Conservation (phyloP, 2,888 invertebrate genomes). For the Anarsia innoxiella region DNA sequence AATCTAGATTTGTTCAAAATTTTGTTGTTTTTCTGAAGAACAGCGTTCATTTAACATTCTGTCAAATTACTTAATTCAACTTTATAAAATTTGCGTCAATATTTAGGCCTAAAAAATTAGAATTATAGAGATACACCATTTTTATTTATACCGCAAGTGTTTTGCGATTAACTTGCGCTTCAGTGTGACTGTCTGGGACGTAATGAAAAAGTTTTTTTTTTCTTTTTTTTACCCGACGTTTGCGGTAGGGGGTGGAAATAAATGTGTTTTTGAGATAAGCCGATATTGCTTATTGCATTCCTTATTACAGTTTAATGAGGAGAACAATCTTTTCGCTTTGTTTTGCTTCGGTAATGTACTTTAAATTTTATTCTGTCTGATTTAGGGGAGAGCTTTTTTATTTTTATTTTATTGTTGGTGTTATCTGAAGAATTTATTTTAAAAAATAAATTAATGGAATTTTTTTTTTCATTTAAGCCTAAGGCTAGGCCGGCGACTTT, state of each 20-base stretch:
- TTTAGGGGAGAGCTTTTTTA: too few species aligned
- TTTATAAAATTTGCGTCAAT: neutral
- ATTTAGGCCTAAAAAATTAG: neutral
- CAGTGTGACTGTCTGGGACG: constrained; percentile 15
- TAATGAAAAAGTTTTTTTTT: constrained; percentile 26
- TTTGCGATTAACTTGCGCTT: constrained; percentile 33
- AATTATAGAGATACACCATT: constrained; percentile 2
- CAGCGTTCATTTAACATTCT: too few species aligned
- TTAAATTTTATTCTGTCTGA: too few species aligned
- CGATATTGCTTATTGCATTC: constrained; percentile 8
- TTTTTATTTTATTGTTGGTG: too few species aligned
- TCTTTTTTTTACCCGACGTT: constrained; percentile 3
- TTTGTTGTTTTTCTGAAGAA: neutral
- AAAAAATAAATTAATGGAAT: too few species aligned
- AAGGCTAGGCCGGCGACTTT: too few species aligned
- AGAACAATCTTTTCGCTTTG: too few species aligned
- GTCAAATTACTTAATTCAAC: too few species aligned
- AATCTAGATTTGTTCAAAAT: neutral
- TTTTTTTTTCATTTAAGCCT: too few species aligned
- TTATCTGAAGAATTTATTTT: too few species aligned
- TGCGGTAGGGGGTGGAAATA: constrained; percentile 4
- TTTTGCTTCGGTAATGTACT: too few species aligned
- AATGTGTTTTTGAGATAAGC: constrained; percentile 10
- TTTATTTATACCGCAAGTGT: constrained; percentile 22
- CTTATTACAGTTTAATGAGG: constrained; percentile 5